These are phyloP conservation scores for Lepus townsendii DNA, from an alignment of 2,797 vertebrate genomes.

Conservation along the genomic window DNA sequence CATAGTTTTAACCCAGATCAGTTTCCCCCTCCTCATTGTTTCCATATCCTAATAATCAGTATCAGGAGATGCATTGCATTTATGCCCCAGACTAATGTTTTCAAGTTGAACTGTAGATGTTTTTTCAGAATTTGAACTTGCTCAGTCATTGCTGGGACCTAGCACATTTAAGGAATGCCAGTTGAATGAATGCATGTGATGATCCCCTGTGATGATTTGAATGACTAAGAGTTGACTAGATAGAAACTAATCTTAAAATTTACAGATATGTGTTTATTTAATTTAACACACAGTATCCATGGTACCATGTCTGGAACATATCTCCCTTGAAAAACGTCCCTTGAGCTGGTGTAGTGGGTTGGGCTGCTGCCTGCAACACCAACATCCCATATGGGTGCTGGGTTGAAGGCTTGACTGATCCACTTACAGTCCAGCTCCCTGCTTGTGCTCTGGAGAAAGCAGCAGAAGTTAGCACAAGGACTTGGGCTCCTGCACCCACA, in stretches of 20 bases:
- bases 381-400: no score
- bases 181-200: background rate
- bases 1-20: constrained; percentile 14
- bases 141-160: background rate
- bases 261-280: background rate
- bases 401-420: no score
- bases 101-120: background rate
- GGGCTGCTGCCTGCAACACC: no score
- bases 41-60: background rate
- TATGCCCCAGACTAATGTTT: background rate
- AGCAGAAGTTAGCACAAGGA: no score
- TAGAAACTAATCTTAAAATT: background rate
- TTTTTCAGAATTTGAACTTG: background rate
- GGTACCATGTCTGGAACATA: background rate
- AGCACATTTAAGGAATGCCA: background rate
- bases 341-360: no score
- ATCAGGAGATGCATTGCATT: background rate
- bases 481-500: no score
- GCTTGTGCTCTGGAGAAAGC: no score
- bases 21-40: constrained; percentile 9
- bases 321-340: background rate
- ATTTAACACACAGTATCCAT: background rate
- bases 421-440: no score
- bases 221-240: background rate
- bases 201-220: background rate